Evolutionary conservation across 2,113 vertebrate species (phyloP).

Genomic region (Nestor notabilis): DNA sequence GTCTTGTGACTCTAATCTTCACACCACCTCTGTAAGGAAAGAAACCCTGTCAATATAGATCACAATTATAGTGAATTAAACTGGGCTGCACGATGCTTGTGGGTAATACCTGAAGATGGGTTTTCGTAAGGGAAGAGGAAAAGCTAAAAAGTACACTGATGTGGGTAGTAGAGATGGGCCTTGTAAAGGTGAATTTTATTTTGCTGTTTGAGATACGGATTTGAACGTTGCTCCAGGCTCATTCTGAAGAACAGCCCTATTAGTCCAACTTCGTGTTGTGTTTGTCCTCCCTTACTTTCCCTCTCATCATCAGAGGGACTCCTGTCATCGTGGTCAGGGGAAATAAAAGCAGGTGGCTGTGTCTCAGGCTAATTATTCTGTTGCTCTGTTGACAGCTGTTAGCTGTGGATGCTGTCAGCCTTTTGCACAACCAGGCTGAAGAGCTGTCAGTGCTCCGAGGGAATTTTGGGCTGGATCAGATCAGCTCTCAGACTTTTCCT

Average conservation of each 20-base stretch:
- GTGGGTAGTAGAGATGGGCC: background rate
- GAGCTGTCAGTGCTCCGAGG: background rate
- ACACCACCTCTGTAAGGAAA: background rate
- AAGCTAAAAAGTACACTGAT: background rate
- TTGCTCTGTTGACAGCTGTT: background rate
- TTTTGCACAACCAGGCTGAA: background rate
- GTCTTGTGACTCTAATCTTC: background rate
- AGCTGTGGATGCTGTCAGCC: background rate
- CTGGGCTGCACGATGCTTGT: background rate
- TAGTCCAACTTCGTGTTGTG: background rate
- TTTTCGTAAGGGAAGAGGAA: background rate
- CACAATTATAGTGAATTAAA: background rate
- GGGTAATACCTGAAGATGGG: background rate
- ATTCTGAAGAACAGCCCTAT: background rate
- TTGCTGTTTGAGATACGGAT: rapidly evolving
- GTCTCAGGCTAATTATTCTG: background rate
- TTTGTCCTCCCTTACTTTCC: background rate
- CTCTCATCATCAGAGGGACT: background rate
- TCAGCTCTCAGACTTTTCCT: background rate
- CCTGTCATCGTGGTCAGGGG: background rate
- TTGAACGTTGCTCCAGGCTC: rapidly evolving
- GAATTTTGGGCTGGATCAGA: background rate
- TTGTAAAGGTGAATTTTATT: background rate
- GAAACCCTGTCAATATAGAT: background rate
- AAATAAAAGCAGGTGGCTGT: background rate